phyloP scores from a whole-genome alignment of 2,888 invertebrate species.

The Druceiella hillmani region DNA sequence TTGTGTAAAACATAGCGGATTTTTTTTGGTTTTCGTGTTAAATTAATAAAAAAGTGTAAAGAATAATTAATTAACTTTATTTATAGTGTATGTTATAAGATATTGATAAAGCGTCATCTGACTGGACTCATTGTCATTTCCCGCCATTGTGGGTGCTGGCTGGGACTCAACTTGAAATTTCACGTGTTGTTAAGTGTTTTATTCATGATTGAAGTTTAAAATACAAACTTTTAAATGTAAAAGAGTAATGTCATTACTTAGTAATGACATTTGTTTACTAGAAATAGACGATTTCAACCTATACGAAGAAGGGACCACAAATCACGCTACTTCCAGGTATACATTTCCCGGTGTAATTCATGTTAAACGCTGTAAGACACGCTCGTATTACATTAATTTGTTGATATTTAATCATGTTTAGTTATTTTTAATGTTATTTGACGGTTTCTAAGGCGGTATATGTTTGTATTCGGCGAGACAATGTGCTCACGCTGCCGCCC shows the following conservation, averaged over 20 bases:
- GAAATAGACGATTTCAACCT: constrained; percentile 52
- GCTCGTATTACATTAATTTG: no score
- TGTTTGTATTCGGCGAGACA: no score
- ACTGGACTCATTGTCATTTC: constrained; percentile 53
- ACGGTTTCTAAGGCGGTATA: no score
- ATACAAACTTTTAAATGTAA: constrained; percentile 29
- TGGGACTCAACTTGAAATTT: constrained; percentile 32
- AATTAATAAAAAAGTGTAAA: constrained; percentile 17
- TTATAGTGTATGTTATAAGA: constrained; percentile 29
- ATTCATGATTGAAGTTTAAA: constrained; percentile 36
- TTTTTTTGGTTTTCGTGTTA: constrained; percentile 23
- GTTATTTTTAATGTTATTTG: no score
- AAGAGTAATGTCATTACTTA: constrained; percentile 51
- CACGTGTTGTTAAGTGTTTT: constrained; percentile 23
- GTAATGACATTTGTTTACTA: constrained; percentile 51
- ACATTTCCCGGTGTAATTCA: constrained; percentile 47
- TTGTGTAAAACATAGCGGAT: constrained; percentile 27
- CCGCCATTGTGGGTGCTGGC: constrained; percentile 51
- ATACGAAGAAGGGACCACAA: constrained; percentile 51
- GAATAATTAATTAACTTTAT: constrained; percentile 21
- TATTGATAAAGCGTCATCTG: constrained; percentile 50
- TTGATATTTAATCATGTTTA: no score
- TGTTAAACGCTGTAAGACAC: no score
- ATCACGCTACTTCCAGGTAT: constrained; percentile 51
- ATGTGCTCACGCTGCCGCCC: no score